Evolutionary conservation across 2,113 vertebrate genomes (phyloP).

Genomic region (Atherinomorus stipes): DNA sequence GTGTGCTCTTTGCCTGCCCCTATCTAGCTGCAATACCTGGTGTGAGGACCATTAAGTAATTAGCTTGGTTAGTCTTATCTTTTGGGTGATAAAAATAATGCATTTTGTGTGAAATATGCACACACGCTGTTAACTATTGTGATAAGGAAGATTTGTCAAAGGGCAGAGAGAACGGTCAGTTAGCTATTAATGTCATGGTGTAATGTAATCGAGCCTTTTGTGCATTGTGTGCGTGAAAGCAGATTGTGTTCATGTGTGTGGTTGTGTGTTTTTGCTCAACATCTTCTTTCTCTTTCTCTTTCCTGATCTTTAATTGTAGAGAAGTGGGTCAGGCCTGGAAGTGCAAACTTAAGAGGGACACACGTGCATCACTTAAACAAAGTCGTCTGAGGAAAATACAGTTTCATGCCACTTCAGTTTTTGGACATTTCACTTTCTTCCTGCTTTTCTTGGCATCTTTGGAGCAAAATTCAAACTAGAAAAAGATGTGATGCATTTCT

Average conservation of each 20-base stretch:
- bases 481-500: conserved; percentile 33
- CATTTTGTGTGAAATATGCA: conserved; percentile 42
- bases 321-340: conserved; percentile 61
- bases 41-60: conserved; percentile 56
- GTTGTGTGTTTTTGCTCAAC: conserved; percentile 21
- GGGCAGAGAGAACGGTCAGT: conserved; percentile 40
- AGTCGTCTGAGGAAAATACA: conserved; percentile 33
- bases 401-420: conserved; percentile 44
- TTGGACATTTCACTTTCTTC: conserved; percentile 44
- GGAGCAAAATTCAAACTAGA: conserved; percentile 22
- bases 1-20: conserved; percentile 9
- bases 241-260: background rate
- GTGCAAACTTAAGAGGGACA: conserved; percentile 31
- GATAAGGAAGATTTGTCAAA: conserved; percentile 62
- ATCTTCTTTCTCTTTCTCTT: conserved; percentile 28
- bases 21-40: conserved; percentile 31
- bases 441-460: conserved; percentile 55
- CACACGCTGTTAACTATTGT: conserved; percentile 24
- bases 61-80: conserved; percentile 65
- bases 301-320: conserved; percentile 54
- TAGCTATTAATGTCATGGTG: conserved; percentile 47
- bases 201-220: conserved; percentile 36
- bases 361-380: background rate
- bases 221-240: conserved; percentile 51
- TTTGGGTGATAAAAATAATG: conserved; percentile 48